Evolutionary conservation across 2,888 invertebrate species (phyloP).

Genomic region (Melanophora roralis): DNA sequence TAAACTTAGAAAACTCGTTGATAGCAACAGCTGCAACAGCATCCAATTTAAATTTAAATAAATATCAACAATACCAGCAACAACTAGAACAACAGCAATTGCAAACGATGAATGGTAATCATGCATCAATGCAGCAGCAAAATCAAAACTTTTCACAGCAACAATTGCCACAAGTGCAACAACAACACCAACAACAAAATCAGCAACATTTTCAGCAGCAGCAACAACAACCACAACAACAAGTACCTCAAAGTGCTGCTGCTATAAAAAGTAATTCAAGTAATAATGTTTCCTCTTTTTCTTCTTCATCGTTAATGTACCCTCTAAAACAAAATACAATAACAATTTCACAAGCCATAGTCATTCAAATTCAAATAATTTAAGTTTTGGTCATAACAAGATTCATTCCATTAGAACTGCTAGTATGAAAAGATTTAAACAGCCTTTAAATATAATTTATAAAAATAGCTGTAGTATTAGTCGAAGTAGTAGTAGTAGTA

Average conservation of each 20-base stretch:
- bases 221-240: slow-evolving; percentile 62
- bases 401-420: slow-evolving; percentile 60
- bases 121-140: slow-evolving; percentile 54
- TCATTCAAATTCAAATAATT: slow-evolving; percentile 57
- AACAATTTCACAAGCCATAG: slow-evolving; percentile 65
- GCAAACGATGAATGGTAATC: slow-evolving; percentile 55
- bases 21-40: slow-evolving; percentile 76
- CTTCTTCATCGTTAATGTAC: slow-evolving; percentile 43
- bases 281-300: slow-evolving; percentile 51
- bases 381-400: slow-evolving; percentile 57
- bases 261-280: slow-evolving; percentile 63
- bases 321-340: slow-evolving; percentile 50
- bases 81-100: slow-evolving; percentile 67
- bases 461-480: slow-evolving; percentile 64
- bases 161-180: slow-evolving; percentile 65
- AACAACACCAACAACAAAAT: slow-evolving; percentile 74
- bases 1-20: slow-evolving; percentile 26
- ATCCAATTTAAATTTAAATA: slow-evolving; percentile 77
- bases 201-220: slow-evolving; percentile 61
- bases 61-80: slow-evolving; percentile 71
- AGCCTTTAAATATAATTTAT: slow-evolving; percentile 55
- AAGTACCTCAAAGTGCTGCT: slow-evolving; percentile 63
- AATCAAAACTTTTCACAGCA: slow-evolving; percentile 62
- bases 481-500: not conserved
- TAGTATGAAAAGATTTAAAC: slow-evolving; percentile 58